Evolutionary conservation across 2,797 vertebrate species (phyloP), one percentile per base, ranked within the genome.

Genomic region (Epinephelus coioides): DNA sequence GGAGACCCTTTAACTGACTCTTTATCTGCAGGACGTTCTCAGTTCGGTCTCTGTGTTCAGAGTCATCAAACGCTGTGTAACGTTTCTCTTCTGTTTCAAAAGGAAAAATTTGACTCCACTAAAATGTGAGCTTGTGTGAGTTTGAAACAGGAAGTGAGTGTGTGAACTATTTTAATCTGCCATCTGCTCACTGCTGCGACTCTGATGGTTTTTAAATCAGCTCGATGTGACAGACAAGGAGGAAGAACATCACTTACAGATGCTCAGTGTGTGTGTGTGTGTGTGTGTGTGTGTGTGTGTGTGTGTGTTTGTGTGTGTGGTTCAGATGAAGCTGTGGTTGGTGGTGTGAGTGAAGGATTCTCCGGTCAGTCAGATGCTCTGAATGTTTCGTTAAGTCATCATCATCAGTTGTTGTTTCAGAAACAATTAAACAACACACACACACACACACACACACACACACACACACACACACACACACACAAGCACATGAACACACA

Each of bases 161-260:
- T 49, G 25, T 60, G 62, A 38, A 44, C 54, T 69, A 49, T 75
- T 74, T 85, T 59, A 67, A 78, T 69, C 75, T 72, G 67, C 51
- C 70, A 75, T 81, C 75, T 82, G 79, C 74, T 75, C 53, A 2
- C 75, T 44, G 19, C 64, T 66, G 40, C 15, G 3, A 27, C 44
- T 43, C 49, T n/a, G 70, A 59, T 59, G 18, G 11, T 75, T 68
- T 67, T 46, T 4, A n/a, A 5, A 55, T 56, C 66, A 9, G n/a
- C 55, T 59, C 23, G 0, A 15, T 23, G 10, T 69, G 53, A 25
- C 7, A 49, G 27, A 15, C 1, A 10, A 59, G 44, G 4, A 40
- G 50, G 59, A 8, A 47, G 56, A 47, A 43, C 40, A 43, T 43
- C 40, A 43, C 3, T 11, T 34, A 34, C 34, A 34, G 34, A 34